Percentiles rank a stretch among this genome's conserved stretches.
phyloP scores from a whole-genome alignment of 2,888 invertebrate species.

The Stegophylla sp. region DNA sequence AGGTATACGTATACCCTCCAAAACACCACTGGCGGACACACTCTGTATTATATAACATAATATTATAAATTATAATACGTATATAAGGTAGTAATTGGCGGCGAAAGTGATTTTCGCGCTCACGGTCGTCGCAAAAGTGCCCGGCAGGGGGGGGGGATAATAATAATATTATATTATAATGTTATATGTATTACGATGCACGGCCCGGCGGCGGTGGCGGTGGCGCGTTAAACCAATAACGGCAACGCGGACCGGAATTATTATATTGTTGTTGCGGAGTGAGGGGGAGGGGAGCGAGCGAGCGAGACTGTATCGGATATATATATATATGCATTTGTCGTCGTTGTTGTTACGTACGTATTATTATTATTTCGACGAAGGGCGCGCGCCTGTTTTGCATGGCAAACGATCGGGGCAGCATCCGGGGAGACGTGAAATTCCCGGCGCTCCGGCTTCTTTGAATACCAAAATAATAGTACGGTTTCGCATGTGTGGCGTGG shows the following conservation, averaged over 20 bases:
- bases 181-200: no score
- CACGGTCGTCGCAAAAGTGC: not conserved
- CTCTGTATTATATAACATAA: no score
- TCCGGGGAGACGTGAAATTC: conserved; percentile 14
- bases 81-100: conserved; percentile 2
- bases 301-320: no score
- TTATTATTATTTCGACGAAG: conserved; percentile 40
- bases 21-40: no score
- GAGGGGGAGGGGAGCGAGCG: no score
- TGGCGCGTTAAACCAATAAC: conserved; percentile 44
- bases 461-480: conserved; percentile 33
- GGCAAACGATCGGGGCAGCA: conserved; percentile 43
- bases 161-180: no score
- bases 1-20: no score
- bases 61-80: not conserved
- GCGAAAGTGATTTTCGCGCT: conserved; percentile 31
- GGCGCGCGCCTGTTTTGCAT: conserved; percentile 48
- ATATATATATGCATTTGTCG: no score
- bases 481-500: conserved; percentile 1
- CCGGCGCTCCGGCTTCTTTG: conserved; percentile 21
- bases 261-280: no score
- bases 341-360: no score
- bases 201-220: not conserved
- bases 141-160: not conserved
- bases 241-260: not conserved